Evolutionary conservation across 2,888 invertebrate genomes (phyloP).

Genomic region (Tetanocera ferruginea): DNA sequence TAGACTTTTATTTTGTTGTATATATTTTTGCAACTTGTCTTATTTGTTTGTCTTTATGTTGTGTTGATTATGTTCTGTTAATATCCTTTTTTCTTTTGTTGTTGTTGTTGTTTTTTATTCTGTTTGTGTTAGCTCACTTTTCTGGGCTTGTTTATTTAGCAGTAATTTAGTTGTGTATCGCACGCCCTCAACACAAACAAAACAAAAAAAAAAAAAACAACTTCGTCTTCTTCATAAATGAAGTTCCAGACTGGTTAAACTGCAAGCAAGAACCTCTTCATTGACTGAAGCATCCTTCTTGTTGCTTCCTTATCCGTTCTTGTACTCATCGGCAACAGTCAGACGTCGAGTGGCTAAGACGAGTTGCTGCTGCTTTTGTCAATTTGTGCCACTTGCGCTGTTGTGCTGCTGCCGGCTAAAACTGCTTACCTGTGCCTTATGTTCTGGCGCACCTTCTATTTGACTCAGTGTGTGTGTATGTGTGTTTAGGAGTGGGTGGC

Average conservation of each 20-base stretch:
- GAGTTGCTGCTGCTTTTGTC: neutral
- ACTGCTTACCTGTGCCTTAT: neutral
- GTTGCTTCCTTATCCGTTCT: neutral
- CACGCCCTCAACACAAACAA: slow-evolving; percentile 4
- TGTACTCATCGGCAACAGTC: neutral
- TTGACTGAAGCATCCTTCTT: neutral
- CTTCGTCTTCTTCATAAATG: neutral
- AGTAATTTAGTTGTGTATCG: slow-evolving; percentile 7
- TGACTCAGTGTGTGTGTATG: neutral
- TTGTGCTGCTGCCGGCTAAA: neutral
- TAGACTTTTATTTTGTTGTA: neutral
- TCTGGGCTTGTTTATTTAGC: slow-evolving; percentile 18
- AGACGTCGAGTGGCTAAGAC: neutral
- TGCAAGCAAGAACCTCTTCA: neutral
- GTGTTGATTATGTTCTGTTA: neutral
- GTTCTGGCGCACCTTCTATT: neutral
- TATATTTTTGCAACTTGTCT: neutral
- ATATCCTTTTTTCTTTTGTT: neutral
- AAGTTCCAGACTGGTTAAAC: neutral
- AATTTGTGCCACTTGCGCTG: neutral
- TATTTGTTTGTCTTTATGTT: neutral
- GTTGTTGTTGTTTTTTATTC: neutral
- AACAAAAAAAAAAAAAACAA: neutral
- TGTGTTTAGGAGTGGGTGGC: neutral
- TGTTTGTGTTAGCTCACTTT: slow-evolving; percentile 6